Evolutionary conservation across 2,797 vertebrate genomes (phyloP).

Genomic region (Sciurus vulgaris): DNA sequence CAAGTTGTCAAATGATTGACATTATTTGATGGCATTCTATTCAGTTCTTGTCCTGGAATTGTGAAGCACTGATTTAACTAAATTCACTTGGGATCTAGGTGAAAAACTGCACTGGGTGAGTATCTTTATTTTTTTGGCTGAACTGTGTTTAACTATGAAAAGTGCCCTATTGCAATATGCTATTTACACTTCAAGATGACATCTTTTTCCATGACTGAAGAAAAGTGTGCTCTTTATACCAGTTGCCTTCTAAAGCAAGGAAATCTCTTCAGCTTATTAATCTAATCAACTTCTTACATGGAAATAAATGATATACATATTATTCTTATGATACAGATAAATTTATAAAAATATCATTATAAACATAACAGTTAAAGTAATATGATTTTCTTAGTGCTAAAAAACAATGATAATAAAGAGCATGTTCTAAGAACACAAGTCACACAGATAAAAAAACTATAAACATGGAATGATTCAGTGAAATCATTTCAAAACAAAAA

Average conservation of each 20-base stretch:
- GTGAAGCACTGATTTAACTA: slow-evolving; percentile 49
- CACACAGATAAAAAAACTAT: slow-evolving; percentile 82
- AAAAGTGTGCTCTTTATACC: slow-evolving; percentile 48
- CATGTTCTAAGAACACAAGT: slow-evolving; percentile 81
- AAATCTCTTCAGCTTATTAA: slow-evolving; percentile 60
- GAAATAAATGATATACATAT: slow-evolving; percentile 59
- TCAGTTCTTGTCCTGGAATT: not conserved
- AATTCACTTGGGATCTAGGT: not conserved
- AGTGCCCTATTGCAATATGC: not conserved
- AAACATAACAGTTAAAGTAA: slow-evolving; percentile 82
- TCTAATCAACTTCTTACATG: slow-evolving; percentile 70
- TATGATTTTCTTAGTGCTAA: slow-evolving; percentile 60
- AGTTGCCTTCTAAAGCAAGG: slow-evolving; percentile 59
- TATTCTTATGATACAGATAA: not conserved
- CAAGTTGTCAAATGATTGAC: slow-evolving; percentile 16
- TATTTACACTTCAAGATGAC: slow-evolving; percentile 28
- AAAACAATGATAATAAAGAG: slow-evolving; percentile 81
- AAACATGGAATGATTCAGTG: slow-evolving; percentile 78
- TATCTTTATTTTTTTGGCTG: not conserved
- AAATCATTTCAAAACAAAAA: slow-evolving; percentile 85
- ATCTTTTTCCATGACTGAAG: not conserved
- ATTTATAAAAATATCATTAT: slow-evolving; percentile 72
- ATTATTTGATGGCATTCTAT: slow-evolving; percentile 54
- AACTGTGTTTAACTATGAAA: slow-evolving; percentile 5
- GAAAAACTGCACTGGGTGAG: slow-evolving; percentile 16